These are phyloP conservation scores for Synchiropus splendidus DNA, from an alignment of 2,113 vertebrate genomes.

Conservation along the genomic window DNA sequence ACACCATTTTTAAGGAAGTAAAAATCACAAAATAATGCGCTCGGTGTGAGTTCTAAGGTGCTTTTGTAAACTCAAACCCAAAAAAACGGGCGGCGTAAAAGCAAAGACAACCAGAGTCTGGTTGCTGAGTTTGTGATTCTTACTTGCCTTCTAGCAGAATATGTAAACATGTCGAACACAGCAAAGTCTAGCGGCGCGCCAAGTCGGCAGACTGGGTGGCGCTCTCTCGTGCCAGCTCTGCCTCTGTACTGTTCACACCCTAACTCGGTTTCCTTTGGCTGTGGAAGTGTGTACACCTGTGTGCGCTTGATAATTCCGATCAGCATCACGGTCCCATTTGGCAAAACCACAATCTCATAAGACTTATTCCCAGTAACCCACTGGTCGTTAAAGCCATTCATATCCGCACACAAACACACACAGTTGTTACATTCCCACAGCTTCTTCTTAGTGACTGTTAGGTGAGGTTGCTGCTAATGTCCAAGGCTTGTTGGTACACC, in stretches of 20 bases:
- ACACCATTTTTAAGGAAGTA: constrained; percentile 62
- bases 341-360: constrained; percentile 34
- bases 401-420: constrained; percentile 12
- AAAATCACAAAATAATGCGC: constrained; percentile 67
- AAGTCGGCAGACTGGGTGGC: constrained; percentile 50
- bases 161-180: constrained; percentile 73
- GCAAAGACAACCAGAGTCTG: constrained; percentile 51
- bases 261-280: constrained; percentile 29
- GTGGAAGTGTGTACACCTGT: constrained; percentile 23
- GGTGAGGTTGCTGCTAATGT: constrained; percentile 86
- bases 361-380: constrained; percentile 63
- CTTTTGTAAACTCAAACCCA: constrained; percentile 65
- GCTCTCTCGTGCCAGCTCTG: constrained; percentile 30
- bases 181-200: constrained; percentile 53
- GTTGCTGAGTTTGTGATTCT: constrained; percentile 60
- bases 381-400: constrained; percentile 63
- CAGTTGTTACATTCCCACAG: constrained; percentile 13
- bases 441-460: constrained; percentile 35
- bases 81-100: constrained; percentile 34
- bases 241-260: constrained; percentile 30
- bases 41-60: constrained; percentile 71
- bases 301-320: constrained; percentile 33
- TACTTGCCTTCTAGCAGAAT: constrained; percentile 64
- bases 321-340: constrained; percentile 27
- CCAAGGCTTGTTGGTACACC: constrained; percentile 96